Base-by-base conservation (phyloP, 1,140 invertebrate genomes). In the Micrasema longulum region DNA sequence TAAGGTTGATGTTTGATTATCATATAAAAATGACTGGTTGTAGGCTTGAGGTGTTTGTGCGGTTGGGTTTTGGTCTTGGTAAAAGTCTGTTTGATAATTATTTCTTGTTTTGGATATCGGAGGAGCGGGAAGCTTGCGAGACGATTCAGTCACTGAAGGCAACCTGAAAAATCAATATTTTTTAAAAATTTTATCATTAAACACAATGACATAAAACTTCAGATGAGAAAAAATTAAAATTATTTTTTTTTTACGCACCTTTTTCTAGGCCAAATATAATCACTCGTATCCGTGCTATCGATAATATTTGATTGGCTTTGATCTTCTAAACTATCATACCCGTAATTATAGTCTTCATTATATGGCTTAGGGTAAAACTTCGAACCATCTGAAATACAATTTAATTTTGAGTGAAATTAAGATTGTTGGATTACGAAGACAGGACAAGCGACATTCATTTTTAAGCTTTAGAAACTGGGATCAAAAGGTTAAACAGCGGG, bases 271-370 rank as follows among this genome's bases (percentile, higher is more conserved):
- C 70, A 72, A 50, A 64, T 35, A 53, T 52, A 72, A 26, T 72
- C 74, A 5, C 45, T 65, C 11, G 60, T 62, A 47, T 75, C 74
- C 20, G 53, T 64, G 63, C 48, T 35, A 66, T 70, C 74, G 12
- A 64, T 47, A 52, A 62, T 71, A 38, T 36, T 74, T 35, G 63
- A 63, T 69, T 75, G 74, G 48, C 50, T 75, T 22, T 62, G 57
- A 76, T 82, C 82, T 76, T 82, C 81, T 53, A 79, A 80, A 81
- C 89, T 90, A 69, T 85, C 82, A 83, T 91, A 91, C 79, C 88
- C 89, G 81, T 90, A 90, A 82, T 91, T 91, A 76, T 90, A 91
- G 79, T 91, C 87, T 79, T 91, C 89, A 83, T 91, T 90, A 80
- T 89, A 90, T 66, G 77, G 83, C 79, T 81, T 83, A 78, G 45